phyloP scores from a whole-genome alignment of 2,797 vertebrate genomes.

The Cottoperca gobio region DNA sequence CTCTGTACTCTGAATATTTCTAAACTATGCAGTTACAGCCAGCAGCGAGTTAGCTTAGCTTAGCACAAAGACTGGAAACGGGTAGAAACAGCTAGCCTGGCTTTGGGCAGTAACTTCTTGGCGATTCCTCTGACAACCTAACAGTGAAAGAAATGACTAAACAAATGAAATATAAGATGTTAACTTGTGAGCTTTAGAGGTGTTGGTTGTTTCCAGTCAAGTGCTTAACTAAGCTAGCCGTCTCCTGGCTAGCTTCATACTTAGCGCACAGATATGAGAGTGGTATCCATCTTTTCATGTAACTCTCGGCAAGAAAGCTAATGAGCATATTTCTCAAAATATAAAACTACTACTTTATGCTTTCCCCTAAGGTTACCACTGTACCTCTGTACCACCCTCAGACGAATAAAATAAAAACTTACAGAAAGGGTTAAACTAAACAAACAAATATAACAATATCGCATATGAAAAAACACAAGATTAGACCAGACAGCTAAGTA shows the following conservation, averaged over 20 bases:
- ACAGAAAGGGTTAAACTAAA: background rate
- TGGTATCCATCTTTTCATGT: background rate
- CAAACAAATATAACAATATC: fast-evolving
- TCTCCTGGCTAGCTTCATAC: background rate
- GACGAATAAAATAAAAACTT: background rate
- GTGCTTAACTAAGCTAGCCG: background rate
- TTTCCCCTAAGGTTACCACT: background rate
- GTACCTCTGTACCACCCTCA: background rate
- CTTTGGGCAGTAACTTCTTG: background rate
- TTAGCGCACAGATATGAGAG: background rate
- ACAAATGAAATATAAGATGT: background rate
- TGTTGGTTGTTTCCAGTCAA: background rate
- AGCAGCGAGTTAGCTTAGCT: background rate
- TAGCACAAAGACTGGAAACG: background rate
- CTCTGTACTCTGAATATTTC: background rate
- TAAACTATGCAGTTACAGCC: background rate
- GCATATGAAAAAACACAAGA: background rate
- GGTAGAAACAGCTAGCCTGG: background rate
- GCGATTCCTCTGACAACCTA: background rate
- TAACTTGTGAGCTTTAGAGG: background rate
- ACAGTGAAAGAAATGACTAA: background rate
- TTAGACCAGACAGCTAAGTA: background rate
- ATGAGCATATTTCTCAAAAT: background rate
- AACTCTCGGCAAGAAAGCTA: background rate
- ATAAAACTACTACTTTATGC: background rate